Evolutionary conservation across 1,140 invertebrate genomes (phyloP).

Genomic region (Drosophila santomea): DNA sequence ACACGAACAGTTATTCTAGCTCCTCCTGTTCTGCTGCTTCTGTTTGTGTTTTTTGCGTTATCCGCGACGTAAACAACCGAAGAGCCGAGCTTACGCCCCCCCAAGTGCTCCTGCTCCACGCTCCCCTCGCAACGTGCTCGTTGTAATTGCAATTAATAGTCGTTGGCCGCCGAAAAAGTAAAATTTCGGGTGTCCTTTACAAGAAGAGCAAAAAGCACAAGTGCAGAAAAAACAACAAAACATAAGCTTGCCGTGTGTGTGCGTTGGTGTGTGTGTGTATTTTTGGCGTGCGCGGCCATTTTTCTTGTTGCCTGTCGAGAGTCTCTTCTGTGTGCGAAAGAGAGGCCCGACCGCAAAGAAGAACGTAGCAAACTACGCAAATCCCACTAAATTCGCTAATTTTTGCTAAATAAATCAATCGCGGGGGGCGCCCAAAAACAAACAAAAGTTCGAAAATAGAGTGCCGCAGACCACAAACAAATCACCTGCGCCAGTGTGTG

Average conservation of each 20-base stretch:
- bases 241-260: conserved; percentile 32
- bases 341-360: conserved; percentile 51
- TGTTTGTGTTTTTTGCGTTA: conserved; percentile 23
- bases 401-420: conserved; percentile 39
- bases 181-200: conserved; percentile 7
- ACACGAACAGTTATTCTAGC: conserved; percentile 50
- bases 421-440: conserved; percentile 25
- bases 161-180: conserved; percentile 43
- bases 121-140: conserved; percentile 8
- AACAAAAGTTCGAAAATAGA: conserved; percentile 31
- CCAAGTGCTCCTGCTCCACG: conserved; percentile 2
- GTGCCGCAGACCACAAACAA: conserved; percentile 33
- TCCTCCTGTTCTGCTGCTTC: conserved; percentile 39
- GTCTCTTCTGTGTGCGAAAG: conserved; percentile 51
- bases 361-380: conserved; percentile 31
- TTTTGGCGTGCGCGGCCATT: conserved; percentile 82
- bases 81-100: conserved; percentile 16
- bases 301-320: conserved; percentile 62
- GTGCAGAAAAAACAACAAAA: conserved; percentile 61
- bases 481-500: conserved; percentile 14
- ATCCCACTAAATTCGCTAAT: conserved; percentile 35
- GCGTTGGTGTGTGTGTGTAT: conserved; percentile 66
- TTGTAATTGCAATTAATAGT: conserved; percentile 56
- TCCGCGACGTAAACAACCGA: conserved; percentile 52
- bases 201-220: conserved; percentile 51